Percentiles rank a stretch among this genome's conserved stretches.
phyloP scores from a whole-genome alignment of 2,888 invertebrate genomes.

The Schizaphis graminum region DNA sequence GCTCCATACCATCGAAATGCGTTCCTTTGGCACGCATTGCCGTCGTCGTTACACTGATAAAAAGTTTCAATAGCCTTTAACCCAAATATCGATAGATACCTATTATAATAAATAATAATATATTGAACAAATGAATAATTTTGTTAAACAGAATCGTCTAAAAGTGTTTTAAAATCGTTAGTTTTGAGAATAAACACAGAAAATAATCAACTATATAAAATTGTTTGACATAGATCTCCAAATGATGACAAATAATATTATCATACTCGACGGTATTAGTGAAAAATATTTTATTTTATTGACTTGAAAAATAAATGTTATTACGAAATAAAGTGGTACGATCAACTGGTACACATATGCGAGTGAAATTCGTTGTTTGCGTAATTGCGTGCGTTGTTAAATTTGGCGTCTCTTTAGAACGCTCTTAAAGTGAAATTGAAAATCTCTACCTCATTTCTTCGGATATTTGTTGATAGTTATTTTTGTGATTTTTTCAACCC shows the following conservation, averaged over 20 bases:
- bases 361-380: background rate
- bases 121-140: background rate
- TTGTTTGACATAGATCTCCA: background rate
- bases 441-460: slow-evolving; percentile 16
- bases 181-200: background rate
- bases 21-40: slow-evolving; percentile 44
- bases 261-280: background rate
- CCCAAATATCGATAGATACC: background rate
- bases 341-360: background rate
- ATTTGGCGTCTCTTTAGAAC: background rate
- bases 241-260: background rate
- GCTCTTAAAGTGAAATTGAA: background rate
- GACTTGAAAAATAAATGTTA: background rate
- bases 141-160: background rate
- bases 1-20: slow-evolving; percentile 19
- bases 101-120: background rate
- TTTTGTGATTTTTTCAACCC: slow-evolving; percentile 35
- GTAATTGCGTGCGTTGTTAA: background rate
- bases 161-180: background rate
- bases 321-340: background rate
- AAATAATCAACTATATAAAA: background rate
- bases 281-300: background rate
- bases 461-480: background rate
- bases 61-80: slow-evolving; percentile 47
- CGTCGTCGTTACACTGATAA: slow-evolving; percentile 46